phyloP scores from a whole-genome alignment of 2,888 invertebrate species.

The Tinea semifulvella region DNA sequence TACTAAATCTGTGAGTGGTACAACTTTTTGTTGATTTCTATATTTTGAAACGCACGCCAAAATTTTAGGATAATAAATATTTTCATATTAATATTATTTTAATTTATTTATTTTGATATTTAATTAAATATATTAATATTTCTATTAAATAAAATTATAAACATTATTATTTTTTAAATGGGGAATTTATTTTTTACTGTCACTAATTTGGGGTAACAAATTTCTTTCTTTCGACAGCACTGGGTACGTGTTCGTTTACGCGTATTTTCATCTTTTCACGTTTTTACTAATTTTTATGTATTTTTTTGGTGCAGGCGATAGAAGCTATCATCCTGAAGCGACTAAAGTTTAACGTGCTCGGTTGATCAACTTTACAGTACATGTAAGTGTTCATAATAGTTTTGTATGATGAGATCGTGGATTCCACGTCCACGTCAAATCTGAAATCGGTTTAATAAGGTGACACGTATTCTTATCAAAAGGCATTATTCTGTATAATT shows the following conservation, averaged over 20 bases:
- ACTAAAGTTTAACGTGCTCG: constrained; percentile 48
- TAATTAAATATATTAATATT: too few species aligned
- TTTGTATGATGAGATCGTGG: constrained; percentile 35
- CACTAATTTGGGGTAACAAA: constrained; percentile 4
- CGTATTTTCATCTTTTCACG: constrained; percentile 23
- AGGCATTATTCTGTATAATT: constrained; percentile 5
- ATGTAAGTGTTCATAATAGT: constrained; percentile 49
- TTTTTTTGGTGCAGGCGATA: constrained; percentile 45
- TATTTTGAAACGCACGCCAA: too few species aligned
- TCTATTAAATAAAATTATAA: too few species aligned
- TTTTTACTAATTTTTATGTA: constrained; percentile 25
- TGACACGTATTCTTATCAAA: constrained; percentile 56
- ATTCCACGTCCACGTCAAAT: constrained; percentile 52
- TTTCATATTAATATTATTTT: too few species aligned
- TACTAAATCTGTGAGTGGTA: too few species aligned
- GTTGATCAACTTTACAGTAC: constrained; percentile 60
- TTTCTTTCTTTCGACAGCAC: constrained; percentile 43
- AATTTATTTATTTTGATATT: too few species aligned
- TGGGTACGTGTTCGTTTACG: constrained; percentile 48
- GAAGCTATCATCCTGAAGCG: constrained; percentile 51
- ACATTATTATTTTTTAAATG: too few species aligned
- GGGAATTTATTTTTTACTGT: too few species aligned
- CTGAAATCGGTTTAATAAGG: constrained; percentile 62
- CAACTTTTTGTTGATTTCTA: too few species aligned
- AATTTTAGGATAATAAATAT: too few species aligned